Percentiles rank a stretch among this genome's conserved stretches.
phyloP scores from a whole-genome alignment of 2,888 invertebrate genomes.

The Metopia argyrocephala region DNA sequence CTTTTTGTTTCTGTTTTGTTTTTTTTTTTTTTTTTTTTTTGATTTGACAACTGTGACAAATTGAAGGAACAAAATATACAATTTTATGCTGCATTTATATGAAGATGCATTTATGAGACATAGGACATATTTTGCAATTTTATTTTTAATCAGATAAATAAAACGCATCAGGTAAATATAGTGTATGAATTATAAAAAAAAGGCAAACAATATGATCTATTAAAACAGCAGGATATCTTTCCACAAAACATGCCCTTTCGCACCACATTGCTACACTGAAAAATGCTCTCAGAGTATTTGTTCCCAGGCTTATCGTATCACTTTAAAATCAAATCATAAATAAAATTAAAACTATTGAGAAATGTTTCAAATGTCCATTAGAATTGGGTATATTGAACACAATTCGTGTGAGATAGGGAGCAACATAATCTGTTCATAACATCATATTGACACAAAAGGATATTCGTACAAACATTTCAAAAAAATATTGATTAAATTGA shows the following conservation, averaged over 20 bases:
- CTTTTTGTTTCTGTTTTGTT: no score
- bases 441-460: constrained; percentile 37
- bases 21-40: no score
- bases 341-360: constrained; percentile 71
- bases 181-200: constrained; percentile 1
- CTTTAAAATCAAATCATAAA: constrained; percentile 73
- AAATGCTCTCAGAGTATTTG: constrained; percentile 42
- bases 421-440: constrained; percentile 29
- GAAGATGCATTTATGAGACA: neutral
- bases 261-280: constrained; percentile 69
- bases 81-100: constrained; percentile 1
- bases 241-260: constrained; percentile 78
- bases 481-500: constrained; percentile 77
- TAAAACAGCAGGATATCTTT: constrained; percentile 75
- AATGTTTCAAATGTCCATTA: constrained; percentile 70
- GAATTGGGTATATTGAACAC: constrained; percentile 60
- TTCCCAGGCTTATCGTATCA: constrained; percentile 60
- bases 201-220: constrained; percentile 57
- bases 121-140: constrained; percentile 11
- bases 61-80: constrained; percentile 4
- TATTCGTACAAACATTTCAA: constrained; percentile 49
- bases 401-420: constrained; percentile 29
- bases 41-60: constrained; percentile 44
- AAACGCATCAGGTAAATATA: constrained; percentile 49
- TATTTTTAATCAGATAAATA: constrained; percentile 51